Base-by-base conservation (phyloP, 2,797 vertebrate species). In the Lemur catta region DNA sequence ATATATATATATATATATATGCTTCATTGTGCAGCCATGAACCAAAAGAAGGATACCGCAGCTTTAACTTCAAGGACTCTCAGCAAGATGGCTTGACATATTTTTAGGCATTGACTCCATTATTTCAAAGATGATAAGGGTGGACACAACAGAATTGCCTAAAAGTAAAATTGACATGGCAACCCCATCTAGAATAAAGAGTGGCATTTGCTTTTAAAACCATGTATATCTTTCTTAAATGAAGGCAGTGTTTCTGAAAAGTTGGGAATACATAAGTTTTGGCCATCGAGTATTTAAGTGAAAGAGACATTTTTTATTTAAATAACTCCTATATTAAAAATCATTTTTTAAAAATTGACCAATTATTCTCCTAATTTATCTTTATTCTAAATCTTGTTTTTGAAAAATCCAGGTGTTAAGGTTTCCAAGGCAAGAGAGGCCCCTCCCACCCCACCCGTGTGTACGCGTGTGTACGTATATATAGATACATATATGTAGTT, bases 41-140 rank as follows among this genome's bases (percentile, higher is more conserved):
- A 85, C 67, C 48, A 55, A 61, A 91, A 81, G 95, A 89, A 71
- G 67, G 80, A 33, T 86, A 90, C 65, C 38, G 97, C 74, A 78
- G 84, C n/a, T 96, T 91, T 90, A 96, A 78, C 46, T 96, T 94
- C 91, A 97, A 97, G 96, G 0, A 9, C 30, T 95, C 78, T 17
- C 57, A 79, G 96, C 33, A 96, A 96, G 93, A 94, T 9, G 2
- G 35, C 93, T 67, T 43, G 61, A 80, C 79, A 81, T 93, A 91
- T 48, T 94, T 90, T 85, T 84, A 93, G 74, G 82, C 59, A 78
- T 33, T 41, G 50, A 79, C 24, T 82, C 88, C 72, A 94, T 75
- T 97, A 93, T 92, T 96, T 96, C 93, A 85, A 80, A 84, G 84
- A 95, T 26, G 81, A 88, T 61, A 84, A 10, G n/a, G 18, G 63